Evolutionary conservation across 2,797 vertebrate species (phyloP), one percentile per base, ranked within the genome.

Genomic region (Gastrophryne carolinensis): DNA sequence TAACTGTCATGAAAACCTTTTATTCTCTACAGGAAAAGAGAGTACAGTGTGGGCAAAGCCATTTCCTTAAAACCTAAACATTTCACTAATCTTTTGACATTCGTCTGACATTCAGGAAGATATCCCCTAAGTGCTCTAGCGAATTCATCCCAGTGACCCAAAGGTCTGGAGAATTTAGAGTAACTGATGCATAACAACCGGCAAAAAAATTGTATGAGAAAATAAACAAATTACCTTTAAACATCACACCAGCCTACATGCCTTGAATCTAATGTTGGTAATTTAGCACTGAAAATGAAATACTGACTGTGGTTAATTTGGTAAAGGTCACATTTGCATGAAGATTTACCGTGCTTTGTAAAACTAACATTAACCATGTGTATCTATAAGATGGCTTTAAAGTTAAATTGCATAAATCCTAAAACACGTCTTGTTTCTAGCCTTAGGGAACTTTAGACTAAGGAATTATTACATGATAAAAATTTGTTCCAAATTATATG

Each of bases 271-370:
- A 3, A 37, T n/a, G 13, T 15, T 54, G 2, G 19, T 67, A 2
- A n/a, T 54, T 11, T 68, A 1, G 15, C 11, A 53, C 15, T 39
- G 17, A 67, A 29, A 54, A 21, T 44, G 41, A 49, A 66, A 21
- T 4, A 54, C 4, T 54, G 30, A 26, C 12, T 24, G 44, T 67
- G 23, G 15, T 27, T 54, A 53, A 54, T 67, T 39, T 53, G 35
- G 21, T 35, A 67, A 67, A 54, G 49, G 65, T 67, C 23, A 12
- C 65, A 67, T 67, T 67, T 54, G 65, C 32, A 67, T 67, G 49
- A 30, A 54, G 27, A 35, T 17, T 23, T 54, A n/a, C 17, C 39
- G 21, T 34, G 27, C 27, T 67, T 53, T 54, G 23, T 34, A 37
- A 24, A 49, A 37, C 17, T 23, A 34, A 19, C 17, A 60, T 19